Base-by-base conservation (phyloP, 2,113 vertebrate genomes). In the Halichoerus grypus region DNA sequence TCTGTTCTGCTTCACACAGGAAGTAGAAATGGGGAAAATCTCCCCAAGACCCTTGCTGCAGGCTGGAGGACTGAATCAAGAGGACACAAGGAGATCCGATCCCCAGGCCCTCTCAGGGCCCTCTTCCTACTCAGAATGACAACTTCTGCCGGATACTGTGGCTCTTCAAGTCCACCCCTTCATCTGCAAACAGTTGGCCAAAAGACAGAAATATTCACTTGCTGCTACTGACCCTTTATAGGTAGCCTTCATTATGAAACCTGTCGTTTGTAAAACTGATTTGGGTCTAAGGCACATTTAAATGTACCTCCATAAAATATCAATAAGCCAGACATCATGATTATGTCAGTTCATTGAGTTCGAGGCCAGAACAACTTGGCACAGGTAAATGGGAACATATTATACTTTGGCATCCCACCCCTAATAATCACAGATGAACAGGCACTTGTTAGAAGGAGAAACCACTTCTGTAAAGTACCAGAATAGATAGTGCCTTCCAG, bases 281-380 rank as follows among this genome's bases (percentile, higher is more conserved):
- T 61, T 72, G 36, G 12, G 36, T 28, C 71, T 76, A 76, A 81
- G 31, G 33, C 67, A 2, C 31, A 69, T 57, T 94, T 91, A 24
- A n/a, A 46, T 83, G 86, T 88, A 63, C 7, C 84, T 85, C 82
- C 57, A 22, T 74, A 42, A 67, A 88, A 61, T 82, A 69, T 86
- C 85, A 86, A 33, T 69, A 91, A 88, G 59, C 42, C 65, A 84
- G 71, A 90, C 42, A 77, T 46, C n/a, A n/a, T 1, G 15, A 55
- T 51, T 39, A 63, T 80, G 90, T 90, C 57, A 22, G 42, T 51
- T 92, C n/a, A n/a, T 3, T 57, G 33, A 88, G 46, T 76, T 65
- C n/a, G 67, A 94, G 72, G 92, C 82, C 96, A 91, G 46, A 74
- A 36, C 8, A 57, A 88, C 85, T 93, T 97, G 97, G 77, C 69